Evolutionary conservation across 2,888 invertebrate genomes (phyloP).

Genomic region (Tetragonula carbonaria): DNA sequence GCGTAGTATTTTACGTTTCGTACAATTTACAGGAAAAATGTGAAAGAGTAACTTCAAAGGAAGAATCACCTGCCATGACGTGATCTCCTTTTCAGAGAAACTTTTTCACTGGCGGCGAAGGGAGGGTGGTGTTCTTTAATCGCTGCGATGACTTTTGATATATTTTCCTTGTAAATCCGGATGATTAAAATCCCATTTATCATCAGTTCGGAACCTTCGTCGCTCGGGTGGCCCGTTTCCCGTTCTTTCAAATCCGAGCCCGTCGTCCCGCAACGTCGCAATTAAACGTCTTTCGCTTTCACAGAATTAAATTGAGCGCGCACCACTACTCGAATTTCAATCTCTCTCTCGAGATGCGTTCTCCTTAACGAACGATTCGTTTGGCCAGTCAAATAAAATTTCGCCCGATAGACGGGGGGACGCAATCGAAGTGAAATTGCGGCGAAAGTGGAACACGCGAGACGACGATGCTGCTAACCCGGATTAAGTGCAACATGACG

Average conservation of each 20-base stretch:
- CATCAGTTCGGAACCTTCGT: neutral
- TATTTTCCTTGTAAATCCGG: neutral
- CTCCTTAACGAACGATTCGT: constrained; percentile 27
- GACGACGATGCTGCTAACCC: neutral
- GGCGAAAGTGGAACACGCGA: constrained; percentile 1
- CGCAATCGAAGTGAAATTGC: neutral
- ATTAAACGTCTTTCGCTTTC: constrained; percentile 34
- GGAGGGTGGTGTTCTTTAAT: no score
- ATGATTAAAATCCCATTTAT: constrained; percentile 7
- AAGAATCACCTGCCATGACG: no score
- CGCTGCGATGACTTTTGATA: no score
- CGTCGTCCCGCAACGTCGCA: neutral
- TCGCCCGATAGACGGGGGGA: neutral
- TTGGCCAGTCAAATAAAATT: constrained; percentile 16
- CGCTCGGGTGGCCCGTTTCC: neutral
- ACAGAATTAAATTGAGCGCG: constrained; percentile 16
- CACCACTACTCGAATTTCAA: constrained; percentile 29
- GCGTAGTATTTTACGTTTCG: no score
- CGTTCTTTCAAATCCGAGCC: neutral
- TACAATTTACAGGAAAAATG: no score
- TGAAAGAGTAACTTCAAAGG: no score
- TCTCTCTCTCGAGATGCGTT: constrained; percentile 31
- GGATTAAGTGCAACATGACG: neutral
- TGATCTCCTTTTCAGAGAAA: no score
- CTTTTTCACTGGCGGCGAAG: no score